Evolutionary conservation across 2,113 vertebrate species (phyloP).

Genomic region (Gymnogyps californianus): DNA sequence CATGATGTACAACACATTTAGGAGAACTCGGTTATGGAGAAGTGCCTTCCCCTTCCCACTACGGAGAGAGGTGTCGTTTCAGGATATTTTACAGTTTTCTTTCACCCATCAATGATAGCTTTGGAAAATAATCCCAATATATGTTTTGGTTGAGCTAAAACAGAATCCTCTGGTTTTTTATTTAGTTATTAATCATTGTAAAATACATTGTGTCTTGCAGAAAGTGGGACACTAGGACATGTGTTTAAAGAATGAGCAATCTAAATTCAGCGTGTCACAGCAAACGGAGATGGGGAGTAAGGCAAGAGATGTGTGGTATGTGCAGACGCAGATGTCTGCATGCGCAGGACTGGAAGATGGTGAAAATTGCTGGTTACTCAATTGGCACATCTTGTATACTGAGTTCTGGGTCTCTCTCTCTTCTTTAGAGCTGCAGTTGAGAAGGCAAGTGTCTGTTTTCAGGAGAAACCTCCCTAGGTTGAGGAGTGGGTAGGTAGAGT

Average conservation of each 20-base stretch:
- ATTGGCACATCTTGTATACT: accelerated
- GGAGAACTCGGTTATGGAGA: neutral
- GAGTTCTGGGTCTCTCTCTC: neutral
- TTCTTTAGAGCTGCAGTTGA: neutral
- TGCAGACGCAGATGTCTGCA: accelerated
- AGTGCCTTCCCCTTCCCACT: neutral
- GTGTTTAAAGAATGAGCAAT: neutral
- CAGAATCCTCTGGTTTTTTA: neutral
- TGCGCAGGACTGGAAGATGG: neutral
- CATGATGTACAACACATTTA: neutral
- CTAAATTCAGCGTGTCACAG: neutral
- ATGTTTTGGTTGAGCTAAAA: neutral
- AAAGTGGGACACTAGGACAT: neutral
- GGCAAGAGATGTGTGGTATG: neutral
- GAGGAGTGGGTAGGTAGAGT: neutral
- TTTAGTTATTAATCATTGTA: neutral
- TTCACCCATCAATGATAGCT: neutral
- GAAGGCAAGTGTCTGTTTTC: neutral
- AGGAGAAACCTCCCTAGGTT: neutral
- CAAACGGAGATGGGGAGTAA: neutral
- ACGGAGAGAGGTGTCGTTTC: neutral
- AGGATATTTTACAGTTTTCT: neutral
- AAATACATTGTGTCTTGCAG: neutral
- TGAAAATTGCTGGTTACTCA: neutral
- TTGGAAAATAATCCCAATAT: neutral